phyloP scores from a whole-genome alignment of 2,888 invertebrate genomes.

The Philopedon plagiatum region DNA sequence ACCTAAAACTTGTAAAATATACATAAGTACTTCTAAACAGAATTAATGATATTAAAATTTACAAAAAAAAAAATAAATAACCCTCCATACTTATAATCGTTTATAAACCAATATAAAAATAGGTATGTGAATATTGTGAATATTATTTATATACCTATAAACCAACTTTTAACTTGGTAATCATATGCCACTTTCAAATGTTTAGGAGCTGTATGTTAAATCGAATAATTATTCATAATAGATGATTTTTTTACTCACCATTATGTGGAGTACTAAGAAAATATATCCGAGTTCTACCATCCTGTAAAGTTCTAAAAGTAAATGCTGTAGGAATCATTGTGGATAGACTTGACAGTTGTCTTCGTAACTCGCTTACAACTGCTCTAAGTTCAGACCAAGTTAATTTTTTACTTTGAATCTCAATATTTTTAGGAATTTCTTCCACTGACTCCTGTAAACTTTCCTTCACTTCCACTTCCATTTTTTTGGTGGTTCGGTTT shows the following conservation, averaged over 20 bases:
- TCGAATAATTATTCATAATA: too few relatives aligned
- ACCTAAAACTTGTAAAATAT: too few relatives aligned
- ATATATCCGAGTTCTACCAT: conserved; percentile 88
- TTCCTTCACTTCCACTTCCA: conserved; percentile 40
- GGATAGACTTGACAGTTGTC: conserved; percentile 83
- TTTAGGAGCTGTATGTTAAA: too few relatives aligned
- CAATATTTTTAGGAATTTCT: conserved; percentile 40
- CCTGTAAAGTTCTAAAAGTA: conserved; percentile 83
- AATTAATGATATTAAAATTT: too few relatives aligned
- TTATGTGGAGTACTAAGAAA: conserved; percentile 91
- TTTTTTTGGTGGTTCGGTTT: not conserved
- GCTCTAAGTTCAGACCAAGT: conserved; percentile 87
- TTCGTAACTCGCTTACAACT: conserved; percentile 85
- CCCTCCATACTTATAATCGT: too few relatives aligned
- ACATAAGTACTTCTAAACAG: too few relatives aligned
- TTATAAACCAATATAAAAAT: too few relatives aligned
- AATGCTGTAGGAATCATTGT: conserved; percentile 88
- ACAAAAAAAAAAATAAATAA: too few relatives aligned
- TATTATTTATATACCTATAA: too few relatives aligned
- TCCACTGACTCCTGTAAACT: conserved; percentile 24
- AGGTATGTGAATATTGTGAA: too few relatives aligned
- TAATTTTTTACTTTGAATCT: conserved; percentile 61
- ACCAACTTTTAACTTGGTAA: too few relatives aligned
- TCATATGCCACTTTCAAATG: too few relatives aligned
- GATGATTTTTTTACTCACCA: conserved; percentile 66